These are phyloP conservation scores for Larimichthys crocea DNA, from an alignment of 2,113 vertebrate species.

Conservation along the genomic window DNA sequence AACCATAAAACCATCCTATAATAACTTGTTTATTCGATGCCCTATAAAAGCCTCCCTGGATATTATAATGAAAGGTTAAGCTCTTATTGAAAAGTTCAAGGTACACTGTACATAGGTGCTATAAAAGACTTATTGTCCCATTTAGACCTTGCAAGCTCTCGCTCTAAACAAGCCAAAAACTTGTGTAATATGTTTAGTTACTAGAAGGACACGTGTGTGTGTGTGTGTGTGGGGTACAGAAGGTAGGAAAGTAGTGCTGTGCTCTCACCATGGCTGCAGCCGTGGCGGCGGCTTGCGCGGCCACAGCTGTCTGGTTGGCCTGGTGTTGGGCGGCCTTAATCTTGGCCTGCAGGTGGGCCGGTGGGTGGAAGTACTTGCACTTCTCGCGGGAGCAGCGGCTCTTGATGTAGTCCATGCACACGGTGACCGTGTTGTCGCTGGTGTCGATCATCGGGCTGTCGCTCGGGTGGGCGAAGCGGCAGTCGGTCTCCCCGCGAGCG, in stretches of 20 bases:
- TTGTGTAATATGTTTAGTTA: conserved; percentile 6
- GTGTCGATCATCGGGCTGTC: conserved; percentile 99
- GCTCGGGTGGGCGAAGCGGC: conserved; percentile 97
- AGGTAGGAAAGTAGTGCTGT: conserved; percentile 4
- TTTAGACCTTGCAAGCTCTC: conserved; percentile 21
- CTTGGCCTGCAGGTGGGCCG: conserved; percentile 99
- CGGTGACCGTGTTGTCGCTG: conserved; percentile 98
- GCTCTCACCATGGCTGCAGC: conserved; percentile 93
- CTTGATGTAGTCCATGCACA: conserved; percentile 99
- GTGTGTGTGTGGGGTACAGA: conserved; percentile 13
- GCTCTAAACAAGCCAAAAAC: conserved; percentile 23
- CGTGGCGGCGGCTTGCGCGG: conserved; percentile 94
- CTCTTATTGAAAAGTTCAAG: conserved; percentile 13
- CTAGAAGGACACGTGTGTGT: background rate
- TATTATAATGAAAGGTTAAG: background rate
- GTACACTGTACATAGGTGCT: conserved; percentile 20
- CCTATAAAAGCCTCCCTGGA: conserved; percentile 15
- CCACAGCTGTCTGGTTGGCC: conserved; percentile 97
- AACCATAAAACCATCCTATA: conserved; percentile 31
- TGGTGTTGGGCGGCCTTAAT: conserved; percentile 98
- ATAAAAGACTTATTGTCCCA: conserved; percentile 28
- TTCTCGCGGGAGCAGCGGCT: conserved; percentile 99
- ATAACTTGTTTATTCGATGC: conserved; percentile 22
- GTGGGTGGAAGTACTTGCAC: conserved; percentile 99
- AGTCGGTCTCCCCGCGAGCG: conserved; percentile 97